Conservation (phyloP, 2,113 vertebrate genomes). For the Morone chrysops region DNA sequence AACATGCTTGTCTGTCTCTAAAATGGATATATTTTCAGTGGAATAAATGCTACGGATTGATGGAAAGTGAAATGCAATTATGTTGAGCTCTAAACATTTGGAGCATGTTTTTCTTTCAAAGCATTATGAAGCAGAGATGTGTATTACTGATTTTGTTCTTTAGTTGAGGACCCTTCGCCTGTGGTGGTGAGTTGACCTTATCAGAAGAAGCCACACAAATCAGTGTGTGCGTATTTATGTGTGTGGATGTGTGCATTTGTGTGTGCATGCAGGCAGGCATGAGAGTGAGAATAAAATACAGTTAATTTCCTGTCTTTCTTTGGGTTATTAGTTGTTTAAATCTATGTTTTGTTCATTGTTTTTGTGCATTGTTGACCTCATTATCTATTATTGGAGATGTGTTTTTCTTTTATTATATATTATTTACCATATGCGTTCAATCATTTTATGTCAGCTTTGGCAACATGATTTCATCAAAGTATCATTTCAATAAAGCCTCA, state of each 20-base stretch:
- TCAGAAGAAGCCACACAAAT: constrained; percentile 20
- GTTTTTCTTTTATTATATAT: neutral
- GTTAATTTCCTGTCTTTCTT: neutral
- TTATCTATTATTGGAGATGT: neutral
- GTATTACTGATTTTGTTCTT: constrained; percentile 16
- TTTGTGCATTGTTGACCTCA: neutral
- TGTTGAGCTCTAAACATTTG: neutral
- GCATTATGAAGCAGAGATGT: constrained; percentile 9
- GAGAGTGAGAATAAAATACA: neutral
- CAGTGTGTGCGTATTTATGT: neutral
- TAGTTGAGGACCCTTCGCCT: constrained; percentile 2
- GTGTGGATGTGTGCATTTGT: neutral
- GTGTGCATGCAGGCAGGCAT: neutral
- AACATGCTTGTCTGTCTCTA: neutral
- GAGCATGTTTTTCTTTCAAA: neutral
- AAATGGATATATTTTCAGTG: neutral
- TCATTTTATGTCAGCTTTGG: neutral
- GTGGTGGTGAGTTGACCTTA: constrained; percentile 30
- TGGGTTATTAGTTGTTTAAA: neutral
- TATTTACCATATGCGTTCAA: neutral
- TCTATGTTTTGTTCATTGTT: neutral
- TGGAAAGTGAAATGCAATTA: neutral
- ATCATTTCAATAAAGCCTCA: neutral
- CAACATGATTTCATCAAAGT: neutral
- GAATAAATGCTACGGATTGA: neutral